Evolutionary conservation across 2,113 vertebrate genomes (phyloP).

Genomic region (Alethe diademata): DNA sequence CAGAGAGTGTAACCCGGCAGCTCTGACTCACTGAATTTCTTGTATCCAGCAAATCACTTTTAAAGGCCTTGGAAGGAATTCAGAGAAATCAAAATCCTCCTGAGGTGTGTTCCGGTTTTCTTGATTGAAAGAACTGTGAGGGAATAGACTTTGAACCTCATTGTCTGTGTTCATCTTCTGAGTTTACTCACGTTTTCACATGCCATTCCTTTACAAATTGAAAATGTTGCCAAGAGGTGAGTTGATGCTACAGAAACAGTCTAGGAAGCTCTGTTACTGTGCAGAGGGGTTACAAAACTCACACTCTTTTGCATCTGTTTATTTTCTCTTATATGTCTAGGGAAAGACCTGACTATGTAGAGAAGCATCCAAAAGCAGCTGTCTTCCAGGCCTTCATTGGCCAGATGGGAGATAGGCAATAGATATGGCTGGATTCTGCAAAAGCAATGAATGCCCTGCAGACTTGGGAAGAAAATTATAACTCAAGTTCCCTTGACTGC

Average conservation of each 20-base stretch:
- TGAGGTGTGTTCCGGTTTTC: constrained; percentile 4
- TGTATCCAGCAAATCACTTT: background rate
- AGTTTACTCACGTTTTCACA: background rate
- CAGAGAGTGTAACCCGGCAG: background rate
- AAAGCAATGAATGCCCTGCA: background rate
- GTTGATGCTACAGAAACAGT: background rate
- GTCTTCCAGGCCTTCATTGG: background rate
- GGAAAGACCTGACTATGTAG: background rate
- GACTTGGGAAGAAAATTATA: background rate
- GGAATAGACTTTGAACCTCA: background rate
- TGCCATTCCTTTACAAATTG: background rate
- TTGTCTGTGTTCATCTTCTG: background rate
- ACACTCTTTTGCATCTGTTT: background rate
- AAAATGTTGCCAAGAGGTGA: background rate
- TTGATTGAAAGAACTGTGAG: background rate
- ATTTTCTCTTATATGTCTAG: background rate
- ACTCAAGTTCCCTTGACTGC: fast-evolving
- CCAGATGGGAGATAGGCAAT: background rate
- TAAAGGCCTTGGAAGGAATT: constrained; percentile 9
- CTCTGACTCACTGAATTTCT: background rate
- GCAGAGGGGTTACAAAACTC: background rate
- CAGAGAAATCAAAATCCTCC: background rate
- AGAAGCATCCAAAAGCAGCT: background rate
- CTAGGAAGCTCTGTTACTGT: background rate
- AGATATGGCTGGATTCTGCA: background rate